phyloP scores from a whole-genome alignment of 2,888 invertebrate species.

The Cephus nigrinus region DNA sequence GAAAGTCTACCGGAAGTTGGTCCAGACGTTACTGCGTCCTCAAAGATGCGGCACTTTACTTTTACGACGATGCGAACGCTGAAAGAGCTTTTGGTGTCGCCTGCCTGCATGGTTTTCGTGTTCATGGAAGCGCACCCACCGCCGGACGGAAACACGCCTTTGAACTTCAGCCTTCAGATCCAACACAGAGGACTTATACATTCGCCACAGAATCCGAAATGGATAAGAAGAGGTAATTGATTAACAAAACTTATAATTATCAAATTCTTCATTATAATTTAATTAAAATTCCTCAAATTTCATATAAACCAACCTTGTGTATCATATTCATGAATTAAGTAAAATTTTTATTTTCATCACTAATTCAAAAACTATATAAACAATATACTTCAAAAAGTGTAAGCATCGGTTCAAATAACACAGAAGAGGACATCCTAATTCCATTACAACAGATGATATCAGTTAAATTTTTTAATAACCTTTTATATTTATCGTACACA shows the following conservation, averaged over 20 bases:
- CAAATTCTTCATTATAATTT: background rate
- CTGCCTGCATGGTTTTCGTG: constrained; percentile 93
- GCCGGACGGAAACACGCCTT: constrained; percentile 93
- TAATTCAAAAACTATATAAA: too few species aligned
- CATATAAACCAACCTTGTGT: background rate
- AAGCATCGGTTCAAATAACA: too few species aligned
- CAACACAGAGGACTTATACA: constrained; percentile 87
- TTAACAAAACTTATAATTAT: background rate
- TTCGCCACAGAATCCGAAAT: constrained; percentile 95
- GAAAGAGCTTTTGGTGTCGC: constrained; percentile 92
- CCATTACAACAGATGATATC: too few species aligned
- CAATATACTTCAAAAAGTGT: too few species aligned
- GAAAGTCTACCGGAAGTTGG: constrained; percentile 88
- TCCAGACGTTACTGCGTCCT: constrained; percentile 92
- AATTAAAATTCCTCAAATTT: background rate
- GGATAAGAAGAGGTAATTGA: constrained; percentile 87
- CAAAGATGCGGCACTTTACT: constrained; percentile 94
- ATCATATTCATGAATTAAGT: background rate
- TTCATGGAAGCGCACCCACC: constrained; percentile 81
- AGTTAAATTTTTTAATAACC: too few species aligned
- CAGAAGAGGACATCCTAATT: too few species aligned
- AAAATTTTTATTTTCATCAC: too few species aligned
- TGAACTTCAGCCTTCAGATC: constrained; percentile 89
- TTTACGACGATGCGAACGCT: constrained; percentile 89
- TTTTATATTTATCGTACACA: too few species aligned